Base-by-base conservation (phyloP, 2,113 vertebrate genomes). In the Lates calcarifer region DNA sequence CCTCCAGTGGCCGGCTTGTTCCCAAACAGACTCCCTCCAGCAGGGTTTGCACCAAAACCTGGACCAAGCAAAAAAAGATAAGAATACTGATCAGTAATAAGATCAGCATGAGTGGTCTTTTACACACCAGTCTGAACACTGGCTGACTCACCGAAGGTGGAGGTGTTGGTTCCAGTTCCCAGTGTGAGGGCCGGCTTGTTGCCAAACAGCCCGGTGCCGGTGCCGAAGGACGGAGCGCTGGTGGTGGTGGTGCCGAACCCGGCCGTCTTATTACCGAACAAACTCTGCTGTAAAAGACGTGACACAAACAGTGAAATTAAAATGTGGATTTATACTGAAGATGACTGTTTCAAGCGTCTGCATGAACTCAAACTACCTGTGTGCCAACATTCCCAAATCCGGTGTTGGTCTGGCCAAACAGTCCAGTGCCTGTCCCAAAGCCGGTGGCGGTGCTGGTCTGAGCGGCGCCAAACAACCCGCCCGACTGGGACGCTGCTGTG, bases 231-330 rank as follows among this genome's bases (percentile, higher is more conserved):
- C 2, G 97, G 94, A 8, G 98, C 96, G 3, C 96, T 99, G 82
- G 98, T 99, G 5, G 98, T 99, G 74, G 97, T 98, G 90, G 97
- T 92, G 77, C 97, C 98, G 68, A 99, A 99, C 31, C 96, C 95
- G 3, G 96, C 91, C 1, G 97, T 92, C 84, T 99, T 99, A 91
- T 95, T 97, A 24, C 97, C 97, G 84, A 99, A 99, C 79, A 99
- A 91, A 80, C 94, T 98, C 95, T 96, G 95, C 57, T 95, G 93
- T 22, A 72, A 85, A 41, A 51, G 10, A 58, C 4, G 55, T 62
- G 7, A 53, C 12, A 31, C 20, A 33, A n/a, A 49, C 28, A 9
- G 6, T 4, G 11, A 15, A 20, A 20, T 24, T 28, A 6, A 56
- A 28, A 56, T 8, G n/a, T n/a, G 6, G 33, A 33, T 33, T 33